Conservation (phyloP, 2,797 vertebrate species). For the Dicrostonyx torquatus region DNA sequence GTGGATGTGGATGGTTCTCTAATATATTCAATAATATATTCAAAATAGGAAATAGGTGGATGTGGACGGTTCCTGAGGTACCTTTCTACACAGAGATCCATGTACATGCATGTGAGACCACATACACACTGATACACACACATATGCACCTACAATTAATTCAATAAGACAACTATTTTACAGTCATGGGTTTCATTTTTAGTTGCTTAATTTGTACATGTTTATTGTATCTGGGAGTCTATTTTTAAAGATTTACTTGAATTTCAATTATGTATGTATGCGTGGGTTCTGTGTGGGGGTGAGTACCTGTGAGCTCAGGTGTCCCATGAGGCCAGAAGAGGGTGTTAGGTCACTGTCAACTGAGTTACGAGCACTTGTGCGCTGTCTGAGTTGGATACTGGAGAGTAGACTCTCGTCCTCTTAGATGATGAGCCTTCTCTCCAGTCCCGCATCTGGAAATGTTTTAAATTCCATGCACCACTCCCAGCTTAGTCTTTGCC, state of each 20-base stretch:
- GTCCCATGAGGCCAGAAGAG: no score
- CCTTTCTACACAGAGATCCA: background rate
- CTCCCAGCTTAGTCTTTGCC: background rate
- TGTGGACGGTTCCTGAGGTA: background rate
- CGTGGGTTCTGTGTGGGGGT: background rate
- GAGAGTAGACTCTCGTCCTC: background rate
- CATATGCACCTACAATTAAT: background rate
- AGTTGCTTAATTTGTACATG: background rate
- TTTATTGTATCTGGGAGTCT: background rate
- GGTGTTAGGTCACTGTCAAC: fast-evolving
- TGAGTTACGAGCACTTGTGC: background rate
- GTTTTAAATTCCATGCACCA: background rate
- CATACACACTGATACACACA: background rate
- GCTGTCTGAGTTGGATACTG: background rate
- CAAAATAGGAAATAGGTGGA: no score
- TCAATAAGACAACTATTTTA: background rate
- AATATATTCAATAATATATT: no score
- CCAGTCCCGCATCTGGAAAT: background rate
- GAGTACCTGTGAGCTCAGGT: background rate
- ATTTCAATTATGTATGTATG: background rate
- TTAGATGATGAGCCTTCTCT: background rate
- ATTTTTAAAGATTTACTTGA: background rate
- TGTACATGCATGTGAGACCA: no score
- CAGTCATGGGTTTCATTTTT: background rate
- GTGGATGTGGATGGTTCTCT: no score